Percentiles rank a stretch among this genome's conserved stretches.
phyloP scores from a whole-genome alignment of 2,797 vertebrate genomes.

The Mallotus villosus region DNA sequence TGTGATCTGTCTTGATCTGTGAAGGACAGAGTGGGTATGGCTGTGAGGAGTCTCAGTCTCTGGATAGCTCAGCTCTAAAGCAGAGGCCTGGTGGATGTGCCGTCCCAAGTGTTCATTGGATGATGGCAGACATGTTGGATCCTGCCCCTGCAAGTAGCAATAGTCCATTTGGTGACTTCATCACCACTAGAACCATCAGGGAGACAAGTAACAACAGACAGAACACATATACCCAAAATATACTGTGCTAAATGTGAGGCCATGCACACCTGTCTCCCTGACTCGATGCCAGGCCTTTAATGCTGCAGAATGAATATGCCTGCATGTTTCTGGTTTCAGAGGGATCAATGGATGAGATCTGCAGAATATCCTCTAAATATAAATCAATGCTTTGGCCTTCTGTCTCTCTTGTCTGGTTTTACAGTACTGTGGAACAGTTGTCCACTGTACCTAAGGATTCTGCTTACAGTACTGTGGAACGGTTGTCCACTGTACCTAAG shows the following conservation, averaged over 20 bases:
- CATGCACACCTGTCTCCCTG: not conserved
- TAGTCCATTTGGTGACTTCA: slow-evolving; percentile 52
- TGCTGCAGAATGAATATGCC: not conserved
- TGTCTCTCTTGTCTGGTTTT: not conserved
- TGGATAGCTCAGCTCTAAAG: not conserved
- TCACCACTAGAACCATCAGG: slow-evolving; percentile 46
- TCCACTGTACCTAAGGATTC: not conserved
- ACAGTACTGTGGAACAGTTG: not conserved
- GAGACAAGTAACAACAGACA: not conserved
- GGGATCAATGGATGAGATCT: slow-evolving; percentile 29
- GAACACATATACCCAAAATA: not conserved
- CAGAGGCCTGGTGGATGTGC: slow-evolving; percentile 33
- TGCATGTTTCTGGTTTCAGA: not conserved
- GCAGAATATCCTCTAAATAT: slow-evolving; percentile 20
- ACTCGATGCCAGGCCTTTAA: not conserved
- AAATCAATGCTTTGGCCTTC: not conserved
- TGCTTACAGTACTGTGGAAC: not conserved
- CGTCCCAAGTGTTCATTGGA: slow-evolving; percentile 56
- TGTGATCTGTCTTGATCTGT: no score
- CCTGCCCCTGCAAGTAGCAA: slow-evolving; percentile 66
- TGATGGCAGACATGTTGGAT: slow-evolving; percentile 57
- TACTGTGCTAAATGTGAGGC: not conserved
- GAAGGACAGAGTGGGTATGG: not conserved
- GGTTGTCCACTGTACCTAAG: no score
- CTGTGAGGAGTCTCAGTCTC: not conserved